Evolutionary conservation across 2,888 invertebrate species (phyloP), one percentile per base, ranked within the genome.

Genomic region (Cacoxenus indagator): DNA sequence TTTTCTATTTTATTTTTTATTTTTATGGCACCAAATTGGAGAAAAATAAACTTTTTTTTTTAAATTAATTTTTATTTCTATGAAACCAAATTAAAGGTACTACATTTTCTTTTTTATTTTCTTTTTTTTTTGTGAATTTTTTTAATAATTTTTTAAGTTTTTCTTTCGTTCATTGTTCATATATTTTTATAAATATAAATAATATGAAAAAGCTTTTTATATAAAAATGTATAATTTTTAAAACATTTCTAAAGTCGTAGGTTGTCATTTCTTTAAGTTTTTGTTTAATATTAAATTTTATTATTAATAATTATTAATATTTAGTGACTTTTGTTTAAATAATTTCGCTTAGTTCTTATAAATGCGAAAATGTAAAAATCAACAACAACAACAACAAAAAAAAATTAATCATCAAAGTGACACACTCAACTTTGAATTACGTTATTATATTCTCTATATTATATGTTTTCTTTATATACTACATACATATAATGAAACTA

Each of bases 231-330:
- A 46, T 67, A 65, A 22, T 24, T 64, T 8, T 8, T 45, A 46
- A 46, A 45, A 54, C 26, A 11, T 67, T 57, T 67, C 69, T 67
- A 11, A 64, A 67, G 69, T 70, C 68, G 72, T 69, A 79, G 80
- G 74, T 77, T 77, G 65, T 73, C 70, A 76, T 61, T 73, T 67
- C 29, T 69, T 81, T 75, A 83, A 83, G 79, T 79, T 81, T 83
- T 67, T 72, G 69, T 76, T 81, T 76, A 69, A 24, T 43, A 37
- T 68, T 66, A 68, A 71, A 55, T 70, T n/a, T n/a, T 71, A 72
- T 29, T 27, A 24, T 62, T 59, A 62, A 54, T 64, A 64, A 22
- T 61, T 69, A 62, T 65, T 57, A 64, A 29, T 59, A 61, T 51
- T 54, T 43, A 29, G 6, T 64, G 51, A 61, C 1, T 19, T 68